Evolutionary conservation across 2,113 vertebrate genomes (phyloP), one percentile per base, ranked within the genome.

Genomic region (Oxyruncus cristatus): DNA sequence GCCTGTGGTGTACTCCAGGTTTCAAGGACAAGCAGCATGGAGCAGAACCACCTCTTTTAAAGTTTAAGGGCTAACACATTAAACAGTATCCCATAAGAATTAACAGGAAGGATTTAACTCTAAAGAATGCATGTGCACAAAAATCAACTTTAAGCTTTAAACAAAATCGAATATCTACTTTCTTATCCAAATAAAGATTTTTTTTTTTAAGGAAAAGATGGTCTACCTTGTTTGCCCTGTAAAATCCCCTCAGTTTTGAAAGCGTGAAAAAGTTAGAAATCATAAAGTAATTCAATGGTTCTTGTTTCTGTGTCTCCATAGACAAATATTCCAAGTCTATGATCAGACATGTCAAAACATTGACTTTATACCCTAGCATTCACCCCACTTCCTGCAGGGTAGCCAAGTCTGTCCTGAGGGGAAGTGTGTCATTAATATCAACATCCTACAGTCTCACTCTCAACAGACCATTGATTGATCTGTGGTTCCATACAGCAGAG

Each of bases 401-500:
- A 81, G 94, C 93, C 95, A 97, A 97, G 93, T 86, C 82, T 90
- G 67, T 93, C 88, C 81, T 80, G 42, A 93, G 67, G 75, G 94
- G 94, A 96, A 96, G 79, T 88, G 75, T 95, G 94, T 95, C 93
- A 96, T 63, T 95, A 96, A 52, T 73, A 86, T 92, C 93, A 96
- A 96, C 93, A 96, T 94, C 93, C 95, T 95, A 90, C 1, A 0
- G 89, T 77, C 88, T 86, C 9, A 1, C 79, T 88, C 78, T 86
- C 52, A 88, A 96, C 88, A 95, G 90, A 90, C 90, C 88, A 92
- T 9, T 92, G 85, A 96, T 86, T 96, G 92, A 96, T 90, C 95
- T 93, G 78, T 66, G 74, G 66, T 58, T 93, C 88, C 85, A 88
- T 35, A 62, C 2, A 80, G 63, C 23, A 67, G 11, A 83, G 27